Evolutionary conservation across 2,113 vertebrate species (phyloP), one percentile per base, ranked within the genome.

Genomic region (Oreochromis niloticus): DNA sequence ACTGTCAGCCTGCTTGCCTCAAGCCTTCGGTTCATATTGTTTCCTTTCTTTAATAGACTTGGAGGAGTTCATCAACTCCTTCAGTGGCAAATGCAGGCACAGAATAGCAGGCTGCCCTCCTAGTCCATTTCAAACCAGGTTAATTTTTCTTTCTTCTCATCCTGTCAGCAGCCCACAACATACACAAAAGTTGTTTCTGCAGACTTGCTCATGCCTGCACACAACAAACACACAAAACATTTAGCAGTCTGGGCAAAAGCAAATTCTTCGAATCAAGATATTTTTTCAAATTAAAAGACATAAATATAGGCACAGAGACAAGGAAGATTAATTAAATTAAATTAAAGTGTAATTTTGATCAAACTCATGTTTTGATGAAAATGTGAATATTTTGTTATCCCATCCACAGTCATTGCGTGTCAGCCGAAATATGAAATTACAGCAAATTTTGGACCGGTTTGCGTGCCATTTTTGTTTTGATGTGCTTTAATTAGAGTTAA

Each of bases 1-100:
- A 98, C 96, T 97, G 97, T 97, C 97, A 97, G 97, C 96, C 96
- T 95, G 96, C 96, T 97, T 96, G 97, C 97, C 96, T 94, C 96
- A 94, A 90, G 96, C 96, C 96, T 97, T 96, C 93, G 94, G 95
- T 94, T 89, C 94, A 93, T 96, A 98, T 99, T 97, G 98, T 97
- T 97, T 97, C 94, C 88, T 93, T 96, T 96, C 97, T 98, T 98
- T 98, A 98, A 98, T 98, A 98, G 98, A 98, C 98, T 98, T 97
- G 97, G 97, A 97, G 97, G 98, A 99, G 98, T 99, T 98, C 97
- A 99, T 99, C 97, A 99, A 97, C 97, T 97, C 95, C 94, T 96
- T 97, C 96, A 97, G 97, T 97, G 95, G 97, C 94, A 96, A 97
- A 97, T 94, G 96, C 95, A 95, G 94, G 96, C 94, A 89, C 90